Evolutionary conservation across 1,140 invertebrate genomes (phyloP).

Genomic region (Achatina immaculata): DNA sequence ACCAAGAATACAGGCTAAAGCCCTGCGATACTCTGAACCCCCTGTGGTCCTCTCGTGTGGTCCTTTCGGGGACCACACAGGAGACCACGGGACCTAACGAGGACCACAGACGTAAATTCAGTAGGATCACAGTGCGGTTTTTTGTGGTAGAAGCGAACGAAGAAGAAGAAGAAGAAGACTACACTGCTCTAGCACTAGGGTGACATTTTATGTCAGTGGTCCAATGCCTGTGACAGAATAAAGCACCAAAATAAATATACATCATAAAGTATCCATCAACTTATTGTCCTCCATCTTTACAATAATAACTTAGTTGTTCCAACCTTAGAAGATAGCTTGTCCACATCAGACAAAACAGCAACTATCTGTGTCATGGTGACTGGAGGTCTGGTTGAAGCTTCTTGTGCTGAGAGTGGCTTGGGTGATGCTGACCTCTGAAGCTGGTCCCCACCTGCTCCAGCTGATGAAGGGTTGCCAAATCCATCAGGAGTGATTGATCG

Average conservation of each 20-base stretch:
- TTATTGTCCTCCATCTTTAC: background rate
- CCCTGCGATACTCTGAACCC: too few relatives aligned
- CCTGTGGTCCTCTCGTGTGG: too few relatives aligned
- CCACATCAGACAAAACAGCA: conserved; percentile 28
- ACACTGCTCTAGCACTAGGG: too few relatives aligned
- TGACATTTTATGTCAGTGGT: too few relatives aligned
- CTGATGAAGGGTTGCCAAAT: background rate
- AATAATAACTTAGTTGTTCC: background rate
- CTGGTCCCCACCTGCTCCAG: background rate
- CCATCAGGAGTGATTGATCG: conserved; percentile 17
- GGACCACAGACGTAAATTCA: too few relatives aligned
- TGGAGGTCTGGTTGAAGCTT: background rate
- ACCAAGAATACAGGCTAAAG: too few relatives aligned
- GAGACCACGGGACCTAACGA: too few relatives aligned
- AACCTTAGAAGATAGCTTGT: conserved; percentile 13
- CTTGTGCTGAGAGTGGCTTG: background rate
- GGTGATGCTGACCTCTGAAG: conserved; percentile 24
- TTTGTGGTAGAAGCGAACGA: too few relatives aligned
- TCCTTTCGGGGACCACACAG: too few relatives aligned
- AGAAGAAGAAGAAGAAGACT: too few relatives aligned
- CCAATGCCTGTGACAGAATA: too few relatives aligned
- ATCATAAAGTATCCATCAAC: background rate
- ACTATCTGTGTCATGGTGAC: conserved; percentile 21
- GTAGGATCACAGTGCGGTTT: too few relatives aligned
- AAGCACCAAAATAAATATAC: background rate